Evolutionary conservation across 2,113 vertebrate species (phyloP), one percentile per base, ranked within the genome.

Genomic region (Thomomys bottae): DNA sequence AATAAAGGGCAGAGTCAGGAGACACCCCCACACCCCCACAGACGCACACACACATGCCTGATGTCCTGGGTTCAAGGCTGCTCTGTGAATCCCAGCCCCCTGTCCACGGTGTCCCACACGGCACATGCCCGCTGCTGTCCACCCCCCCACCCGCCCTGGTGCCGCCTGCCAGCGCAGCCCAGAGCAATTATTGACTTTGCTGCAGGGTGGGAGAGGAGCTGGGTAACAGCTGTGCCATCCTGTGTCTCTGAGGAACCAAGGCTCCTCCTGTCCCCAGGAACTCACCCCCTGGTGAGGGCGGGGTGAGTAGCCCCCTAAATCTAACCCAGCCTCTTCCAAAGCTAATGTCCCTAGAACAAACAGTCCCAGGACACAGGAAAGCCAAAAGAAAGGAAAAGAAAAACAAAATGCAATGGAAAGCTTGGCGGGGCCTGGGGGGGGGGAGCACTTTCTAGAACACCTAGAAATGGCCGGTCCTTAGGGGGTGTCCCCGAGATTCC

Each of bases 131-230:
- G 18, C 49, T 15, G 49, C 49, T 14, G 12, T 54, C 49, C 49
- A 17, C 49, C 18, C 14, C 49, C 49, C 49, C 14, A 12, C 49
- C 49, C 49, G 17, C 71, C 17, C 20, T 2, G 1, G 66, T 40
- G 59, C 92, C 95, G 95, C 95, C 96, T 95, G 96, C 91, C 90
- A 81, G 88, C 63, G 88, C 88, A 77, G 73, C 96, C 89, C 93
- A 96, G 95, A 96, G 87, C 93, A 96, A 97, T 95, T 96, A 96
- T 96, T 97, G 96, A 96, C 96, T 96, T 94, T 96, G 88, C 92
- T 84, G 93, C 76, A 15, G 96, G 95, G 96, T 68, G 84, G 94
- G 93, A 84, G 95, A 96, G 87, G 94, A 92, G 82, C 94, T 88
- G 12, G 28, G 40, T 94, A 94, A 84, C 92, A 84, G 40, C 2